phyloP scores from a whole-genome alignment of 1,140 invertebrate genomes.

The Ips typographus region DNA sequence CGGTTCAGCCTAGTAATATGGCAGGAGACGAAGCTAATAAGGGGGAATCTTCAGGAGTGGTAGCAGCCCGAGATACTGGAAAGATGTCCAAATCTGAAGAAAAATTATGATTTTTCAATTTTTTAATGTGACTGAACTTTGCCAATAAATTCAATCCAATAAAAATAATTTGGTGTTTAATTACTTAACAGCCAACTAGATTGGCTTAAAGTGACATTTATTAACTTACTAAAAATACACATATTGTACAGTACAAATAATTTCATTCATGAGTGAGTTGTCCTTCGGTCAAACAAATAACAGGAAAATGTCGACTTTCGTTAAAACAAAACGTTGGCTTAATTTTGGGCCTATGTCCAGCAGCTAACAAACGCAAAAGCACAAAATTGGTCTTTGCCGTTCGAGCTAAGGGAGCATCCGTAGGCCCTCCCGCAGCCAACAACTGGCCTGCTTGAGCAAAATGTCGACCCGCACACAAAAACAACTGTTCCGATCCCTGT shows the following conservation, averaged over 20 bases:
- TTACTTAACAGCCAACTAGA: too few relatives aligned
- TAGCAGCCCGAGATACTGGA: too few relatives aligned
- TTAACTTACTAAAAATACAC: too few relatives aligned
- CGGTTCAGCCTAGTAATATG: too few relatives aligned
- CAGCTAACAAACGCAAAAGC: constrained; percentile 20
- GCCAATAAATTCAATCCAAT: too few relatives aligned
- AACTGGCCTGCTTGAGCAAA: constrained; percentile 31
- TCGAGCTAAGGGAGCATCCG: constrained; percentile 17
- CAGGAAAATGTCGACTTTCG: constrained; percentile 31
- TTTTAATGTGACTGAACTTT: too few relatives aligned
- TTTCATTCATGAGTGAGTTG: constrained; percentile 25
- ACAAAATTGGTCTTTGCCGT: constrained; percentile 33
- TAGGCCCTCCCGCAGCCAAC: constrained; percentile 20
- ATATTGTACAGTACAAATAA: background rate
- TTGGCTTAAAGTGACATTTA: too few relatives aligned
- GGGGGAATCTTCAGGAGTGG: too few relatives aligned
- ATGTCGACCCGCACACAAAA: constrained; percentile 26
- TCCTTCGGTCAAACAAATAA: constrained; percentile 27
- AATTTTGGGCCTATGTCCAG: constrained; percentile 26
- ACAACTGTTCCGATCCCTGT: constrained; percentile 26
- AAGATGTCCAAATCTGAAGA: too few relatives aligned
- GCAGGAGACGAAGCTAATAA: too few relatives aligned
- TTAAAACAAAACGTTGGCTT: constrained; percentile 30
- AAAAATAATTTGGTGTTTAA: too few relatives aligned
- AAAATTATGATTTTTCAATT: too few relatives aligned